A percentile compares a stretch with the other conserved stretches of the same genome.
Evolutionary conservation across 2,113 vertebrate genomes (phyloP).

Genomic region (Leptosomus discolor): DNA sequence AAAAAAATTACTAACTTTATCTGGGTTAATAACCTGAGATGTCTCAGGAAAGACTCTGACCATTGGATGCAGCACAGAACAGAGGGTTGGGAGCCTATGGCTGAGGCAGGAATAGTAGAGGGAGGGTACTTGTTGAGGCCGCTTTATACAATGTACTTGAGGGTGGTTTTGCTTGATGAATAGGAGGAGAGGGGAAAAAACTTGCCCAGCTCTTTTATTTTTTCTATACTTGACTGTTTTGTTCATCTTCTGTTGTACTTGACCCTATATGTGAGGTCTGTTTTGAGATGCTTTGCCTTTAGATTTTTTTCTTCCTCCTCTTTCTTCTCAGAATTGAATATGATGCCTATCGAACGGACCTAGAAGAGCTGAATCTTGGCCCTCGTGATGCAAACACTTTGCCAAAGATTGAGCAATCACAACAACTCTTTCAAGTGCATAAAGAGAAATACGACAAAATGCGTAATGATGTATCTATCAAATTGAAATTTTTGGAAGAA

Average conservation of each 20-base stretch:
- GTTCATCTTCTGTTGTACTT: neutral
- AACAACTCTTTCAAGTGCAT: slow-evolving; percentile 89
- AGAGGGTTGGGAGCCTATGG: neutral
- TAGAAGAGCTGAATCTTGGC: slow-evolving; percentile 95
- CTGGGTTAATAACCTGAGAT: neutral
- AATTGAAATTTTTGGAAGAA: slow-evolving; percentile 96
- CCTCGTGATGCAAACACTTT: slow-evolving; percentile 90
- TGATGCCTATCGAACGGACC: slow-evolving; percentile 94
- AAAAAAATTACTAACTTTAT: neutral
- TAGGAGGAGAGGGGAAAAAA: neutral
- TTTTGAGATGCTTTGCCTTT: neutral
- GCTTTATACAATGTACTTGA: neutral
- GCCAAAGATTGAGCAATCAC: slow-evolving; percentile 93
- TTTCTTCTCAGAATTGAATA: slow-evolving; percentile 86
- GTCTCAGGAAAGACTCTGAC: neutral
- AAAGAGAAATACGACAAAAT: slow-evolving; percentile 97
- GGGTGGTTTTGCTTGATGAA: neutral
- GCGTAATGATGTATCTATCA: slow-evolving; percentile 90
- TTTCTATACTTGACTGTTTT: neutral
- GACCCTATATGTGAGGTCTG: neutral
- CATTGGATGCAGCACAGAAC: neutral
- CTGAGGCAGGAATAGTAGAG: neutral
- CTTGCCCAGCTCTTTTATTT: neutral
- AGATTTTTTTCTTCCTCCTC: neutral
- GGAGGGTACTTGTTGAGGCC: neutral